phyloP scores from a whole-genome alignment of 2,113 vertebrate genomes.

The Sinocyclocheilus anshuiensis region DNA sequence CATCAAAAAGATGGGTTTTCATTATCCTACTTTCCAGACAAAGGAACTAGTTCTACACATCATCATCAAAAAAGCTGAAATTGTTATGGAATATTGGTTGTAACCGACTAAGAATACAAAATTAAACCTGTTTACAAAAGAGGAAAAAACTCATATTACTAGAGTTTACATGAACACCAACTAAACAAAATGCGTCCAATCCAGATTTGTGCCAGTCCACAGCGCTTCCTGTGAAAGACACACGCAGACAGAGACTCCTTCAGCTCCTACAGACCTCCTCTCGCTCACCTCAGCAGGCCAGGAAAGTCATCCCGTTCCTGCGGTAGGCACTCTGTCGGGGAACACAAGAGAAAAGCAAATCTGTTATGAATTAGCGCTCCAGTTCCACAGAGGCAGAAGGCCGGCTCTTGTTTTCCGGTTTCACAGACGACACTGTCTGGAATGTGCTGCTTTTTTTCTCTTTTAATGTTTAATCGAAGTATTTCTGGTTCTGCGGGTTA shows the following conservation, averaged over 20 bases:
- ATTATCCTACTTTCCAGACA: not conserved
- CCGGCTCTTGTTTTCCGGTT: slow-evolving; percentile 59
- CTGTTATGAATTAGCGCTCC: slow-evolving; percentile 61
- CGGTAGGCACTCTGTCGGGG: slow-evolving; percentile 78
- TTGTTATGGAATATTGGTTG: no score
- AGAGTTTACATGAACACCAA: not conserved
- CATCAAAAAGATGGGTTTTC: not conserved
- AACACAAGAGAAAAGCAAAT: slow-evolving; percentile 49
- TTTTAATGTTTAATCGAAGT: slow-evolving; percentile 58
- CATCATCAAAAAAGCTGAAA: not conserved
- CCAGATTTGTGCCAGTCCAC: not conserved
- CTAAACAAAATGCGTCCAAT: not conserved
- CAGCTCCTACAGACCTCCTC: not conserved
- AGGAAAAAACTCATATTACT: not conserved
- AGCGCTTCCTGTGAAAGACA: slow-evolving; percentile 83
- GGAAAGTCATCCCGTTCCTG: slow-evolving; percentile 88
- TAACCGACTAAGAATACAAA: not conserved
- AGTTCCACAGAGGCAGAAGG: slow-evolving; percentile 60
- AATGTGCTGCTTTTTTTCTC: slow-evolving; percentile 52
- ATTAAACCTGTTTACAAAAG: not conserved
- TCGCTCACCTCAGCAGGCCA: slow-evolving; percentile 82
- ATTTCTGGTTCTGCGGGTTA: slow-evolving; percentile 60
- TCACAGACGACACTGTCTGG: slow-evolving; percentile 61
- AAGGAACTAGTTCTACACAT: slow-evolving; percentile 6
- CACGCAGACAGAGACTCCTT: not conserved